These are phyloP conservation scores for Malacosoma neustria DNA, from an alignment of 2,888 invertebrate species.

Conservation along the genomic window DNA sequence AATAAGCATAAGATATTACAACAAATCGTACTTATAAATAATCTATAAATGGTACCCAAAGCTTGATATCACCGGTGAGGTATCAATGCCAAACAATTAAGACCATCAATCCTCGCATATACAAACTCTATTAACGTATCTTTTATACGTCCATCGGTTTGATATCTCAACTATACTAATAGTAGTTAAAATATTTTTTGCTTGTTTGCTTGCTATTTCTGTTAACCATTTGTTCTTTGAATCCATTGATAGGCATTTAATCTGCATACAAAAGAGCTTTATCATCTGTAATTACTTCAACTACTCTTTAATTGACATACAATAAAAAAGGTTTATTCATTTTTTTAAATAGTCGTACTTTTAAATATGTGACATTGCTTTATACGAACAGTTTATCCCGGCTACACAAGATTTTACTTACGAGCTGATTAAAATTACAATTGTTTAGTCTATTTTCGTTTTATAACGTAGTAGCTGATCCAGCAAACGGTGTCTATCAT, in stretches of 20 bases:
- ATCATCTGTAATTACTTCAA: not conserved
- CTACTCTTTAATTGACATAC: not conserved
- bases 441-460: no score
- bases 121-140: not conserved
- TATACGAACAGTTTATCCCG: no score
- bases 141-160: not conserved
- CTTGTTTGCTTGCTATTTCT: not conserved
- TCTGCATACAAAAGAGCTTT: not conserved
- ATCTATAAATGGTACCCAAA: not conserved
- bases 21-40: no score
- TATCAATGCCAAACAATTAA: not conserved
- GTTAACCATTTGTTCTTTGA: not conserved
- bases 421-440: no score
- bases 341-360: no score
- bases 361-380: no score
- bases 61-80: not conserved
- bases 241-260: not conserved
- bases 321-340: not conserved
- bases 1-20: no score
- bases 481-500: no score
- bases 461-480: no score
- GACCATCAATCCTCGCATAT: not conserved
- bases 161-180: not conserved
- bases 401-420: no score
- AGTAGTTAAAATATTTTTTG: not conserved